Evolutionary conservation across 2,797 vertebrate species (phyloP), one percentile per base, ranked within the genome.

Genomic region (Microctenopoma steveboyesi): DNA sequence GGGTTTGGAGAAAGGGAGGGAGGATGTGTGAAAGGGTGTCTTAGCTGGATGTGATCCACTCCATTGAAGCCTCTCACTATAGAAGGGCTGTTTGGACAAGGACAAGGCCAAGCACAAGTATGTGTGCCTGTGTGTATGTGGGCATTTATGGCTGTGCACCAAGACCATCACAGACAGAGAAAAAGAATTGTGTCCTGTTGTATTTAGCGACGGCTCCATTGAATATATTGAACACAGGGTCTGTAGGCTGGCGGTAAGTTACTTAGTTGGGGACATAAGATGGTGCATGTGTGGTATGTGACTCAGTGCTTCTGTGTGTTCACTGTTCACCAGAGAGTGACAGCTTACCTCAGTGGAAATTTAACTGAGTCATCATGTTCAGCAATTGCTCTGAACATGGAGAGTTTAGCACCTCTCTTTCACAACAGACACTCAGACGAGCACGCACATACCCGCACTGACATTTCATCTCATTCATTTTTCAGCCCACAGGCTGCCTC

Each of bases 1-100:
- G 81, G 85, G 71, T 82, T 82, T 56, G 54, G 78, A 85, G 84
- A 87, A 85, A 82, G 72, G 76, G 84, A 85, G 87, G 86, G 89
- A 88, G 91, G 90, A 93, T 90, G 86, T 80, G 79, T 87, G 84
- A 87, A 74, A 92, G 91, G 88, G 85, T 90, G 87, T 90, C 91
- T 88, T 89, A 86, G 91, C 88, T 91, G 90, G 89, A 91, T 85
- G 67, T 78, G 78, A 91, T 92, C 85, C 86, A 87, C 85, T 87
- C 78, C 83, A 86, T 57, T 83, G 79, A 78, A 90, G 81, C 86
- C 81, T 77, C 85, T 88, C 85, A 89, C 88, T 88, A 82, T 78
- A 88, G 88, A 84, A 72, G 81, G 71, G 60, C 69, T 91, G 89
- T 90, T 90, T 90, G 85, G 83, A 85, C 74, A 85, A 55, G 72